A percentile compares a stretch with the other conserved stretches of the same genome.
These are phyloP conservation scores for Spongia lamella DNA, from an alignment of 37 sponge, comb jelly and placozoan species.

Conservation along the genomic window DNA sequence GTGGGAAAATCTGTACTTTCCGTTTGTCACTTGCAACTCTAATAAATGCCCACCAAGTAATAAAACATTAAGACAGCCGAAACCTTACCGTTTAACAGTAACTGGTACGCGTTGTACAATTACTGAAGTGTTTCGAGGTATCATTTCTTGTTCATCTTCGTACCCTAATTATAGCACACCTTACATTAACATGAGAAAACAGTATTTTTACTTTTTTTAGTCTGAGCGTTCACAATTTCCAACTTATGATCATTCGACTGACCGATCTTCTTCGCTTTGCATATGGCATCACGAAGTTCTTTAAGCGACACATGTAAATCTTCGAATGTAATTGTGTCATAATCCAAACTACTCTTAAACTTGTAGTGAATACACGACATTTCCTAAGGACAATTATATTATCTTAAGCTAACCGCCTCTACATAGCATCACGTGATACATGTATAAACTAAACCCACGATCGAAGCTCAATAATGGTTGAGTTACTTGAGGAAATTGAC, in stretches of 20 bases:
- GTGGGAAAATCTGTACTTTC: too few relatives aligned
- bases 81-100: not conserved
- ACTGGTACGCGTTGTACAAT: slow-evolving; percentile 67
- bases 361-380: slow-evolving; percentile 86
- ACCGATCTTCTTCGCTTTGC: slow-evolving; percentile 74
- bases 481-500: slow-evolving; percentile 26
- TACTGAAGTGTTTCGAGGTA: slow-evolving; percentile 80
- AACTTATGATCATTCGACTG: slow-evolving; percentile 51
- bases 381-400: too few relatives aligned
- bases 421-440: too few relatives aligned
- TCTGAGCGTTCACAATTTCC: slow-evolving; percentile 73
- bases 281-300: slow-evolving; percentile 75
- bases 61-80: too few relatives aligned
- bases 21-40: too few relatives aligned
- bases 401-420: too few relatives aligned
- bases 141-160: slow-evolving; percentile 69
- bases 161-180: slow-evolving; percentile 47
- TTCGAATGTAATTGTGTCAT: slow-evolving; percentile 71
- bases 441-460: too few relatives aligned
- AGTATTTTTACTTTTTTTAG: slow-evolving; percentile 67
- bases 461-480: too few relatives aligned
- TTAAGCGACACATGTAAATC: slow-evolving; percentile 74
- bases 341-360: slow-evolving; percentile 65
- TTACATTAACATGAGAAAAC: not conserved
- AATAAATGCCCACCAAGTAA: too few relatives aligned